A percentile compares a stretch with the other conserved stretches of the same genome.
These are phyloP conservation scores for Drosophila sechellia DNA, from an alignment of 1,140 invertebrate genomes.

Conservation along the genomic window DNA sequence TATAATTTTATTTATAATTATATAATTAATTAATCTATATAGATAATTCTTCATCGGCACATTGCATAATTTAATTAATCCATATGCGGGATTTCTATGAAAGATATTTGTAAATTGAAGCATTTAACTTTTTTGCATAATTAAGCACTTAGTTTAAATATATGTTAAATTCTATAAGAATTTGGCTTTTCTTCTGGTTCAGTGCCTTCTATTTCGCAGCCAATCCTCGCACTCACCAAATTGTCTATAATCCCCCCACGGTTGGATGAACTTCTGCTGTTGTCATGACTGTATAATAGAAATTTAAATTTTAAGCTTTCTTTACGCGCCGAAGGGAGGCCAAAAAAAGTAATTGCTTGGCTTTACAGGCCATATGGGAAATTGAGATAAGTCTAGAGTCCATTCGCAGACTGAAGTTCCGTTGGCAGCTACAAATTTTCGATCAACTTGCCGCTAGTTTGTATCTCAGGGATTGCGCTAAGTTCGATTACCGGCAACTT, in stretches of 20 bases:
- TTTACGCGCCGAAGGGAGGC: slow-evolving; percentile 14
- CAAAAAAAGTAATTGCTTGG: slow-evolving; percentile 53
- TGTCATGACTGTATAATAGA: slow-evolving; percentile 64
- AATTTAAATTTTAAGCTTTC: slow-evolving; percentile 50
- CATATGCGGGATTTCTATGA: too few species aligned
- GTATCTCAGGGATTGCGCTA: slow-evolving; percentile 32
- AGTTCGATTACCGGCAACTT: slow-evolving; percentile 68
- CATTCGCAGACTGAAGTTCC: slow-evolving; percentile 13
- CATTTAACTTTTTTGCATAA: too few species aligned
- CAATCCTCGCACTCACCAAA: slow-evolving; percentile 25
- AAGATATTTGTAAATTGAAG: not conserved
- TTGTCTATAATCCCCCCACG: slow-evolving; percentile 33
- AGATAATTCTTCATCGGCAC: too few species aligned
- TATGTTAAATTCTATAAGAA: not conserved
- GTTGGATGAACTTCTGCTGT: slow-evolving; percentile 39
- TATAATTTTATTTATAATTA: not conserved
- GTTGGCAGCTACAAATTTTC: slow-evolving; percentile 15
- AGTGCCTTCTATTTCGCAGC: slow-evolving; percentile 22
- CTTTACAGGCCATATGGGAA: slow-evolving; percentile 68
- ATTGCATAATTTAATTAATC: too few species aligned
- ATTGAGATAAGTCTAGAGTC: slow-evolving; percentile 4
- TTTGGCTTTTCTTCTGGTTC: slow-evolving; percentile 15
- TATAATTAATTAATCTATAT: too few species aligned
- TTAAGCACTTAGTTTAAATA: too few species aligned
- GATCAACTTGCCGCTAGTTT: slow-evolving; percentile 20